Base-by-base conservation (phyloP, 2,797 vertebrate species). In the Sebastes steindachneri region DNA sequence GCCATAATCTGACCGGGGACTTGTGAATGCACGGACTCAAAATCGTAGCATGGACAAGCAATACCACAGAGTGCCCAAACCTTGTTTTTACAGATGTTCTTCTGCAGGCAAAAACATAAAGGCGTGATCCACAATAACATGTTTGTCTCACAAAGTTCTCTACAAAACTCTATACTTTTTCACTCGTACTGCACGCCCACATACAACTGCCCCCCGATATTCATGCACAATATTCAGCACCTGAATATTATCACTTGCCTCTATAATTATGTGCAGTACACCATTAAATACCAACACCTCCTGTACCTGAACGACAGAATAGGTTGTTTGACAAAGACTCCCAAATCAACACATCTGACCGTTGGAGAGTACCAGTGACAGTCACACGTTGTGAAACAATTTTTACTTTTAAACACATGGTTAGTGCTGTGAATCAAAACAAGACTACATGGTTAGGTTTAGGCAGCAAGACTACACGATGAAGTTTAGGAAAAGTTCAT, bases 1-100 rank as follows among this genome's bases (percentile, higher is more conserved):
- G 29, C n/a, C 29, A 77, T 75, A 79, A 83, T 64, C 67, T 86
- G 68, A 84, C 58, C 10, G 9, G 28, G 58, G 41, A 74, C 55
- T 1, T 58, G 4, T 77, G 68, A 64, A 69, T n/a, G 45, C 45
- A 35, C 28, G 41, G 28, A 53, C 58, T 59, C 17, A 35, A 21
- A 73, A 29, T 37, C 1, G 17, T 17, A 45, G 45, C n/a, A 1
- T 17, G 14, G 15, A 48, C 54, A 29, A 33, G 15, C 29, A 51
- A 21, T 23, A 15, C 14, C 25, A 26, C 55, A 57, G 54, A 19
- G 51, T 53, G 10, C 23, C 53, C 57, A 59, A 59, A 59, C 57
- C 57, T 28, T 59, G 11, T 58, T 28, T 58, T 28, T 28, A 26
- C 55, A 59, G 26, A 59, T 59, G 26, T 59, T 28, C 12, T 57